Percentiles rank a stretch among this genome's conserved stretches.
Evolutionary conservation across 2,888 invertebrate genomes (phyloP).

Genomic region (Fragum fragum): DNA sequence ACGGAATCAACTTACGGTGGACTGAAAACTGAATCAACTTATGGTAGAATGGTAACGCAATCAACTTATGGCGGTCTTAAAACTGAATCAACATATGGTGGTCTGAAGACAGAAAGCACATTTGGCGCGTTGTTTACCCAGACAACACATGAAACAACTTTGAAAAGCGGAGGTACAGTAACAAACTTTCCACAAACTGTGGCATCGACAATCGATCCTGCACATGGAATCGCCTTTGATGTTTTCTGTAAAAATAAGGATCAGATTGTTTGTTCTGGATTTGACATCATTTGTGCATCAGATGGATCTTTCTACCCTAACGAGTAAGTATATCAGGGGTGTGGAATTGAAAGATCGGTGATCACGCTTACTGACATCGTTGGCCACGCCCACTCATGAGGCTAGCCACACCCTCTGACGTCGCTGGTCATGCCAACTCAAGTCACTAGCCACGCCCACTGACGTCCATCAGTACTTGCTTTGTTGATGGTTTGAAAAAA

Average conservation of each 20-base stretch:
- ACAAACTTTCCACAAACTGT: not conserved
- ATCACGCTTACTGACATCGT: too few species aligned
- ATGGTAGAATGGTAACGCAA: not conserved
- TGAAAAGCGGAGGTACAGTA: too few species aligned
- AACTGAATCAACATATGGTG: not conserved
- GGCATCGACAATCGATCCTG: not conserved
- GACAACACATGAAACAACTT: too few species aligned
- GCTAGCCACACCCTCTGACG: too few species aligned
- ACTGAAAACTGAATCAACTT: not conserved
- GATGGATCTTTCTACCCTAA: conserved; percentile 3
- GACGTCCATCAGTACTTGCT: too few species aligned
- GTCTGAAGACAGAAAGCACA: not conserved
- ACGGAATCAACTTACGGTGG: not conserved
- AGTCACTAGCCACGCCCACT: too few species aligned
- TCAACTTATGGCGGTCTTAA: not conserved
- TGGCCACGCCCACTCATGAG: too few species aligned
- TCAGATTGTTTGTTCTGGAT: not conserved
- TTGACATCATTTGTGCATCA: not conserved
- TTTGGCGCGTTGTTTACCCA: too few species aligned
- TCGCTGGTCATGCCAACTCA: too few species aligned
- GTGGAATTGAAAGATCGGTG: too few species aligned
- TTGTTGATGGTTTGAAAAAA: too few species aligned
- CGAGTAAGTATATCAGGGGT: not conserved
- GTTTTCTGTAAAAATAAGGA: conserved; percentile 12
- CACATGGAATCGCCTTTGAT: not conserved